Conservation (phyloP, 2,888 invertebrate species). For the Micoletzkya japonica region DNA sequence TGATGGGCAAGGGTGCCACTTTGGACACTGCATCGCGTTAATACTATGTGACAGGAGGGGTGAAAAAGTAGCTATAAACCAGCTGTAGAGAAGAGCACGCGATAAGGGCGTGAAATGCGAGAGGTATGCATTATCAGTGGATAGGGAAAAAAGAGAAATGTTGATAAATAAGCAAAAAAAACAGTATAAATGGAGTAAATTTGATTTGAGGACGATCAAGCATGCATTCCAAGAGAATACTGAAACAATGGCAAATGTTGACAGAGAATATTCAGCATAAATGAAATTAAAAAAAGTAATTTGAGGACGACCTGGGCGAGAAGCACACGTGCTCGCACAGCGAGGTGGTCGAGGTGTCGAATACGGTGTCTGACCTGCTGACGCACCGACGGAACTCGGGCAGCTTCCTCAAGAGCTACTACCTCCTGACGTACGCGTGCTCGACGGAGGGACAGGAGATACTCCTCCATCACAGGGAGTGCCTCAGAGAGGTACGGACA, state of each 20-base stretch:
- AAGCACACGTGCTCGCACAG: constrained; percentile 56
- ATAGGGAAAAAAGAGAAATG: too few species aligned
- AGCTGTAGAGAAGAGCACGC: too few species aligned
- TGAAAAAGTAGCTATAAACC: too few species aligned
- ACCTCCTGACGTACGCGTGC: constrained; percentile 61
- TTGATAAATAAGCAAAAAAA: too few species aligned
- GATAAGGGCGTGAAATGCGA: too few species aligned
- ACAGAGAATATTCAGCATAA: background rate
- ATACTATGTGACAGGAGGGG: too few species aligned
- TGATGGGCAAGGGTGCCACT: too few species aligned
- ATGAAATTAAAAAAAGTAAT: background rate
- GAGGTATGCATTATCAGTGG: too few species aligned
- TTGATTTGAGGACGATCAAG: too few species aligned
- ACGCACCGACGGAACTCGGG: constrained; percentile 61
- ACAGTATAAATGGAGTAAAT: too few species aligned
- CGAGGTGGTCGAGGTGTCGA: constrained; percentile 59
- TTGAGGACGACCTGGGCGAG: constrained; percentile 59
- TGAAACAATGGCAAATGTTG: background rate
- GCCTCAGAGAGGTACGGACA: constrained; percentile 40
- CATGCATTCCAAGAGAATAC: too few species aligned
- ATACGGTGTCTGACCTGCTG: constrained; percentile 56
- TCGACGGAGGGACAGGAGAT: constrained; percentile 60
- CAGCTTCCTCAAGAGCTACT: constrained; percentile 62
- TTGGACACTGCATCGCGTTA: too few species aligned
- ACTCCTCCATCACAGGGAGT: constrained; percentile 54